phyloP scores from a whole-genome alignment of 2,888 invertebrate species.

The Lycia hirtaria region DNA sequence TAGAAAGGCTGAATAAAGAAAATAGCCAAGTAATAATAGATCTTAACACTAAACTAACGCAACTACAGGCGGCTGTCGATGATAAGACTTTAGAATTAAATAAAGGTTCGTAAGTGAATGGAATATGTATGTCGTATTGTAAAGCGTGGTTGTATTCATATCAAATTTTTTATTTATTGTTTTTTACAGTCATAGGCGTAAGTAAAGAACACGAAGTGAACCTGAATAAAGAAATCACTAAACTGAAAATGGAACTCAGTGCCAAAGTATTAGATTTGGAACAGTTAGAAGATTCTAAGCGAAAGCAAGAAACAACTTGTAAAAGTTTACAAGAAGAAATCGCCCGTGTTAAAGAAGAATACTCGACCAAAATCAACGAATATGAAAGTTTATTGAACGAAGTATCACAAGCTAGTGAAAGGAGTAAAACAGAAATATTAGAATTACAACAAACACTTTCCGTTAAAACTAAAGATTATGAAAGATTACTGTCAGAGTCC shows the following conservation, averaged over 20 bases:
- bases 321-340: slow-evolving; percentile 75
- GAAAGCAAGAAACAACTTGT: slow-evolving; percentile 67
- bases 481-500: slow-evolving; percentile 70
- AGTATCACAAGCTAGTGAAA: slow-evolving; percentile 73
- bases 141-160: not conserved
- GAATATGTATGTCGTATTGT: not conserved
- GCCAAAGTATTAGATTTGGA: slow-evolving; percentile 84
- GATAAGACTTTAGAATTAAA: slow-evolving; percentile 81
- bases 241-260: slow-evolving; percentile 83
- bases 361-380: slow-evolving; percentile 74
- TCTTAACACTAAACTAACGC: slow-evolving; percentile 73
- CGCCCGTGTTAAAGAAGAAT: slow-evolving; percentile 67
- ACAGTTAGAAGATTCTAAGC: slow-evolving; percentile 73
- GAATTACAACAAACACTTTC: slow-evolving; percentile 71
- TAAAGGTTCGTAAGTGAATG: slow-evolving; percentile 73
- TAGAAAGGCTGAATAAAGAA: slow-evolving; percentile 78
- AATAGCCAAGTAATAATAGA: slow-evolving; percentile 79
- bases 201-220: slow-evolving; percentile 81
- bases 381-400: slow-evolving; percentile 76
- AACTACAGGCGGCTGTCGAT: slow-evolving; percentile 79
- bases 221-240: slow-evolving; percentile 80
- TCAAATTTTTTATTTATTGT: not conserved
- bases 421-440: slow-evolving; percentile 71
- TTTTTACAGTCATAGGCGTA: slow-evolving; percentile 65
- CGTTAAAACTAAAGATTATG: slow-evolving; percentile 71